Conservation (phyloP, 2,888 invertebrate species). For the Cyrtodaria siliqua region DNA sequence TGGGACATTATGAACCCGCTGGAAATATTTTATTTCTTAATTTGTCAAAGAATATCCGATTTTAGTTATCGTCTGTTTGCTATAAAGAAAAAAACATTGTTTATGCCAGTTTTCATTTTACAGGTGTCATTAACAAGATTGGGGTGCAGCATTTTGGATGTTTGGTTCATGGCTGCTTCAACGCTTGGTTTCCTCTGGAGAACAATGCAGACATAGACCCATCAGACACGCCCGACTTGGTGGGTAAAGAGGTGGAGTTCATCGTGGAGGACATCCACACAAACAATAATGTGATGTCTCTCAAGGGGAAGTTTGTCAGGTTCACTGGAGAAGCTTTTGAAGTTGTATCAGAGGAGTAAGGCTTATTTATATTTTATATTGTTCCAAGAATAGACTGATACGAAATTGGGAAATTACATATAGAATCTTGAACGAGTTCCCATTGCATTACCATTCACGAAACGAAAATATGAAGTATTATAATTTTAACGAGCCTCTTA, state of each 20-base stretch:
- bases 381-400: too few species aligned
- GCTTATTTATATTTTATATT: too few species aligned
- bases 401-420: too few species aligned
- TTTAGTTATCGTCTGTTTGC: not conserved
- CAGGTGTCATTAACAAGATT: constrained; percentile 90
- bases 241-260: constrained; percentile 89
- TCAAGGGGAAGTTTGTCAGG: constrained; percentile 61
- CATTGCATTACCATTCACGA: too few species aligned
- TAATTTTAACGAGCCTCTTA: too few species aligned
- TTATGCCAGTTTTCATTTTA: constrained; percentile 75
- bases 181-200: constrained; percentile 89
- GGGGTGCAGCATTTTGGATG: constrained; percentile 90
- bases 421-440: too few species aligned
- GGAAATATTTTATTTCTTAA: too few species aligned
- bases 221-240: constrained; percentile 87
- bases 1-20: too few species aligned
- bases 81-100: not conserved
- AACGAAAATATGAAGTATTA: too few species aligned
- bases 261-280: constrained; percentile 88
- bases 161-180: constrained; percentile 90
- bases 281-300: constrained; percentile 69
- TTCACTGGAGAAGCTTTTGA: not conserved
- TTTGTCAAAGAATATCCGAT: too few species aligned
- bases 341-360: too few species aligned
- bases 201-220: constrained; percentile 1